Percentiles rank a stretch among this genome's conserved stretches.
phyloP scores from a whole-genome alignment of 2,113 vertebrate genomes.

The Acanthisitta chloris region DNA sequence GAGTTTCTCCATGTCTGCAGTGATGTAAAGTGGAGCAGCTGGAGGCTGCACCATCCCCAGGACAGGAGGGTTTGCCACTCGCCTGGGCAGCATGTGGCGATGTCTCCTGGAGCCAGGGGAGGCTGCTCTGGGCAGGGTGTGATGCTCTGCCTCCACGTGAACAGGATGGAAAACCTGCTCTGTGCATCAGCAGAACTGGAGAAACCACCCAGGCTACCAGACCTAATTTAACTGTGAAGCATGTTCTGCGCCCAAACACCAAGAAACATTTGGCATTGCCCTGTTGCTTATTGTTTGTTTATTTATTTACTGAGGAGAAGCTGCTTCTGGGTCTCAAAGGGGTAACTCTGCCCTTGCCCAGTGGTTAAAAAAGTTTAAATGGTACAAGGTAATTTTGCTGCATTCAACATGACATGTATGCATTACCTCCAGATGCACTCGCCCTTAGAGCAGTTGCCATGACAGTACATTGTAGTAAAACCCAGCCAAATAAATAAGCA shows the following conservation, averaged over 20 bases:
- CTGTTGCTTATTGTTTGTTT: not conserved
- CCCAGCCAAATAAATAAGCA: conserved; percentile 47
- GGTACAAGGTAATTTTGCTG: not conserved
- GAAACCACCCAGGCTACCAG: fast-evolving
- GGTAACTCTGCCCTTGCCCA: not conserved
- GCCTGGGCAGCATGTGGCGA: fast-evolving
- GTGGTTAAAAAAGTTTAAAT: not conserved
- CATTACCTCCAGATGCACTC: conserved; percentile 35
- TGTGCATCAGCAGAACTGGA: not conserved
- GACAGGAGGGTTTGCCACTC: not conserved
- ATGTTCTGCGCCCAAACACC: not conserved
- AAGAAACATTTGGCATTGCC: not conserved
- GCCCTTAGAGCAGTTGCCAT: conserved; percentile 29
- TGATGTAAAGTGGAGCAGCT: not conserved
- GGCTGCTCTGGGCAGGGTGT: fast-evolving
- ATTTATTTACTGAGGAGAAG: not conserved
- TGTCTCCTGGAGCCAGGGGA: not conserved
- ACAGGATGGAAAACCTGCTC: not conserved
- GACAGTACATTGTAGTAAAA: conserved; percentile 50
- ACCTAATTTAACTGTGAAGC: not conserved
- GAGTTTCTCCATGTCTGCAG: not conserved
- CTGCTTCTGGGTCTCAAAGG: not conserved
- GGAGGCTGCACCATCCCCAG: not conserved
- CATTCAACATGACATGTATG: not conserved
- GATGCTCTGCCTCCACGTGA: fast-evolving